Percentiles rank a stretch among this genome's conserved stretches.
These are phyloP conservation scores for Delphinapterus leucas DNA, from an alignment of 2,113 vertebrate genomes.

Conservation along the genomic window DNA sequence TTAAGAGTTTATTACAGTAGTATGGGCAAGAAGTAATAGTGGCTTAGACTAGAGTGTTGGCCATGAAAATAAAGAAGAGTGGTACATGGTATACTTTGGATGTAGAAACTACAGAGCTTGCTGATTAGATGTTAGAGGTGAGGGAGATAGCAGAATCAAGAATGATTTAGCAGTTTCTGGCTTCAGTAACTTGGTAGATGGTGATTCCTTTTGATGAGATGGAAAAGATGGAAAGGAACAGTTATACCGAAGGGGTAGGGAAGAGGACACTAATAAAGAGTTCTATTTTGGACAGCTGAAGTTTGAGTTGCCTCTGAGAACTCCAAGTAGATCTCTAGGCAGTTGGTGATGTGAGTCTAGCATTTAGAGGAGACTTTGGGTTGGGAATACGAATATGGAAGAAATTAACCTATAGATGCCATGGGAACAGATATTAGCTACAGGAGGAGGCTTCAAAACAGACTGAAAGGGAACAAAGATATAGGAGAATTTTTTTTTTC, in stretches of 20 bases:
- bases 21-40: neutral
- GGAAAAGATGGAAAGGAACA: neutral
- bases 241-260: neutral
- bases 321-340: neutral
- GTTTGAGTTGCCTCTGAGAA: neutral
- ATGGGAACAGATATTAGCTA: neutral
- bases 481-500: neutral
- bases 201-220: neutral
- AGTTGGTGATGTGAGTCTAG: neutral
- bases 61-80: neutral
- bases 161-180: neutral
- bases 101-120: neutral
- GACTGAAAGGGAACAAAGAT: neutral
- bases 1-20: neutral
- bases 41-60: neutral
- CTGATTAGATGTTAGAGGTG: neutral
- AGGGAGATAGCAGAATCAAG: neutral
- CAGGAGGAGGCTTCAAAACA: neutral
- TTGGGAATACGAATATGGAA: neutral
- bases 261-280: neutral
- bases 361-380: neutral
- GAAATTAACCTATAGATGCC: neutral
- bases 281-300: slow-evolving; percentile 1
- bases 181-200: neutral
- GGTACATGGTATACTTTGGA: neutral